Evolutionary conservation across 2,113 vertebrate species (phyloP).

Genomic region (Platichthys stellatus): DNA sequence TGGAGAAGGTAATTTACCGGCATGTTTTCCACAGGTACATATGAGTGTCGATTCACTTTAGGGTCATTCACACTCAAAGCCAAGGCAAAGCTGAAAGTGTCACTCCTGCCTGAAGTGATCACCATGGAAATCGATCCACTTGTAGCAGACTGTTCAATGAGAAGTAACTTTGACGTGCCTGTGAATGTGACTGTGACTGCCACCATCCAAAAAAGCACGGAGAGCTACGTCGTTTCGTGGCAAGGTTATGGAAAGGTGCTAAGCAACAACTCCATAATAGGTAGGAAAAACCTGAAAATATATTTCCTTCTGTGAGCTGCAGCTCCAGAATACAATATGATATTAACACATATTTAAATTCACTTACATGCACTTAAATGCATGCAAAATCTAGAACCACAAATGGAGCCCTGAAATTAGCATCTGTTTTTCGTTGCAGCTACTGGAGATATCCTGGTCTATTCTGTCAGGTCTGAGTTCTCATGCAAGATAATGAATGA

Average conservation of each 20-base stretch:
- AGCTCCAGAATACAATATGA: neutral
- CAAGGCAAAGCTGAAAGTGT: constrained; percentile 27
- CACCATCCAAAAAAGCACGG: constrained; percentile 15
- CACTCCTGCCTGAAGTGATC: constrained; percentile 70
- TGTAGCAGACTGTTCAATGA: constrained; percentile 49
- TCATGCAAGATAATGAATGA: rapidly evolving
- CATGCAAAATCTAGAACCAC: neutral
- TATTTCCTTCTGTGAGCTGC: neutral
- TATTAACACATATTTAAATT: neutral
- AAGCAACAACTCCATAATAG: rapidly evolving
- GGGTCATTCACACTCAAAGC: constrained; percentile 66
- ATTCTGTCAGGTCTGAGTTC: rapidly evolving
- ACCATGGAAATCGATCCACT: constrained; percentile 27
- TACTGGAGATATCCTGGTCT: neutral
- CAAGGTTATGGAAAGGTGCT: rapidly evolving
- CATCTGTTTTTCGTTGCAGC: constrained; percentile 37
- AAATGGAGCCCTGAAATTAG: neutral
- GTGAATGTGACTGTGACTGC: constrained; percentile 6
- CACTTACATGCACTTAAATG: neutral
- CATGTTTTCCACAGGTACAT: constrained; percentile 57
- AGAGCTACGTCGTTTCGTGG: neutral
- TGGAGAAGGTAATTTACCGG: too few relatives aligned
- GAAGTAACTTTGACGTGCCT: too few relatives aligned
- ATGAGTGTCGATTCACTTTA: constrained; percentile 64
- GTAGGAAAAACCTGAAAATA: constrained; percentile 1